These are phyloP conservation scores for Pachymerium ferrugineum DNA, from an alignment of 2,888 invertebrate genomes.

Conservation along the genomic window DNA sequence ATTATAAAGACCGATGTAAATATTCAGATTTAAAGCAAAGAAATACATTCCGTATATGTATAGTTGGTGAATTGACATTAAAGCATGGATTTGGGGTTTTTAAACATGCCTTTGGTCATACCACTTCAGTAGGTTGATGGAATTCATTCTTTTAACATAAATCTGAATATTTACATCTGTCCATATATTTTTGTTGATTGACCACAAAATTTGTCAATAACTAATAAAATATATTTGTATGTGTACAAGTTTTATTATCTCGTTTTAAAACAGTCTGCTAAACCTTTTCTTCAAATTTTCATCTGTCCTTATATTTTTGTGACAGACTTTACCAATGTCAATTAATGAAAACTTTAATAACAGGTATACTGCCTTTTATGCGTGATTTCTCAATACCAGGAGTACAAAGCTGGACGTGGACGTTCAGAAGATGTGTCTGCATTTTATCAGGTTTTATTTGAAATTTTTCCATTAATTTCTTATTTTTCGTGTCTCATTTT, in stretches of 20 bases:
- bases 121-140: too few species aligned
- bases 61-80: too few species aligned
- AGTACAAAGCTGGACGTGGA: constrained; percentile 66
- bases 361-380: constrained; percentile 76
- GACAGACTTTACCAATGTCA: neutral
- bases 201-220: too few species aligned
- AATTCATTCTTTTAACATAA: too few species aligned
- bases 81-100: too few species aligned
- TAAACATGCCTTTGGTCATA: too few species aligned
- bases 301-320: neutral
- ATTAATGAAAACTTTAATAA: neutral
- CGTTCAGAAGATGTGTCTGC: constrained; percentile 36
- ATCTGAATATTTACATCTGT: too few species aligned
- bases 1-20: too few species aligned
- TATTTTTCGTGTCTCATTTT: neutral
- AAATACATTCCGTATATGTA: too few species aligned
- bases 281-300: neutral
- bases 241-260: neutral
- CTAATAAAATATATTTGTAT: neutral
- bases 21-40: too few species aligned
- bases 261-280: neutral
- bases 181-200: too few species aligned
- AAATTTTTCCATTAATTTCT: neutral
- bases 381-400: constrained; percentile 81
- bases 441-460: constrained; percentile 28